A percentile compares a stretch with the other conserved stretches of the same genome.
phyloP scores from a whole-genome alignment of 1,140 invertebrate species.

The Ostrea edulis region DNA sequence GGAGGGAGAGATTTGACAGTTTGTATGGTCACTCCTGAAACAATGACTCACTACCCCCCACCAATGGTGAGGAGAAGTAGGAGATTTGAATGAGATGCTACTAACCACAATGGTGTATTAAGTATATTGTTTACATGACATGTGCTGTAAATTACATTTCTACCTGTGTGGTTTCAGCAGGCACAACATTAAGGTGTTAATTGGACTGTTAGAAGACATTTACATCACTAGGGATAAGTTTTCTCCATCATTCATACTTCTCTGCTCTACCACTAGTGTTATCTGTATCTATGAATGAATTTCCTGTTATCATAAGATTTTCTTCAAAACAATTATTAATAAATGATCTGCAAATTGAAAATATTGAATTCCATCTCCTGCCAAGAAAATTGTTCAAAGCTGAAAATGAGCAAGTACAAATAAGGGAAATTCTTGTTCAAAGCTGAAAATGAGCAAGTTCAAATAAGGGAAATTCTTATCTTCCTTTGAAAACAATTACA shows the following conservation, averaged over 20 bases:
- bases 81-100: not conserved
- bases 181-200: not conserved
- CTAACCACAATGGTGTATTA: constrained; percentile 20
- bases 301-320: too few relatives aligned
- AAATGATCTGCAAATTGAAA: not conserved
- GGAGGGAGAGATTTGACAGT: not conserved
- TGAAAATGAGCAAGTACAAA: too few relatives aligned
- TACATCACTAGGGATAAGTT: not conserved
- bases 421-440: too few relatives aligned
- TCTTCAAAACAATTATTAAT: not conserved
- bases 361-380: too few relatives aligned
- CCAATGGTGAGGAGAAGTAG: not conserved
- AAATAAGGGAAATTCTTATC: too few relatives aligned
- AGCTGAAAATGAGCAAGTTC: too few relatives aligned
- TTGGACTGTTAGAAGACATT: not conserved
- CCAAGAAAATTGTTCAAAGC: too few relatives aligned
- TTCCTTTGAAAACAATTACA: too few relatives aligned
- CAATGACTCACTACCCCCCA: not conserved
- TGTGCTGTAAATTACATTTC: not conserved
- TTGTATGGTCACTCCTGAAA: constrained; percentile 5
- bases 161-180: constrained; percentile 25
- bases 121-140: not conserved
- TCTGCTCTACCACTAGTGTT: too few relatives aligned
- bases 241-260: not conserved
- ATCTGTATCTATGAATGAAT: not conserved